phyloP scores from a whole-genome alignment of 2,888 invertebrate species.

The Bedellia somnulentella region DNA sequence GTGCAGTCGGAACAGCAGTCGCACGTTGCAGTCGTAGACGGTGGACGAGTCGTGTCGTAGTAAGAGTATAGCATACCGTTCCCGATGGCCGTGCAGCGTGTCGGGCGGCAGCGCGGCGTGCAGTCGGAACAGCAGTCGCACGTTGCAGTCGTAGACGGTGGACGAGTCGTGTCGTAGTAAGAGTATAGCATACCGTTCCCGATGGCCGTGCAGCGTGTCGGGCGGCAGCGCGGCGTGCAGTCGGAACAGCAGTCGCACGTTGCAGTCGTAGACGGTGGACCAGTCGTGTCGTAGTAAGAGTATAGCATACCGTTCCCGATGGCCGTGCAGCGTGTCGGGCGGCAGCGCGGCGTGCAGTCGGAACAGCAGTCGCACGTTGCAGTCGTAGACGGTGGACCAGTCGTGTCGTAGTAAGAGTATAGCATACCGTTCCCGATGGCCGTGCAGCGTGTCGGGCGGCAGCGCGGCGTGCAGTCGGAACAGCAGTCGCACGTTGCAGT shows the following conservation, averaged over 20 bases:
- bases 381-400: constrained; percentile 87
- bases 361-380: constrained; percentile 86
- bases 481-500: constrained; percentile 85
- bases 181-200: constrained; percentile 71
- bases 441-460: constrained; percentile 86
- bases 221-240: constrained; percentile 85
- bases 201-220: constrained; percentile 79
- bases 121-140: constrained; percentile 92
- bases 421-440: constrained; percentile 81
- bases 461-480: constrained; percentile 86
- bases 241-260: constrained; percentile 94
- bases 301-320: constrained; percentile 74
- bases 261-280: no score
- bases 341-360: constrained; percentile 82
- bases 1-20: constrained; percentile 87
- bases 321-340: constrained; percentile 79
- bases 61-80: constrained; percentile 76
- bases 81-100: constrained; percentile 84
- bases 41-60: constrained; percentile 90
- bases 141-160: no score
- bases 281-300: no score
- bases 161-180: no score
- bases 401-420: constrained; percentile 87
- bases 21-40: constrained; percentile 87
- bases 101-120: constrained; percentile 91